A percentile compares a stretch with the other conserved stretches of the same genome.
phyloP scores from a whole-genome alignment of 2,888 invertebrate genomes.

The Acleris cristana region DNA sequence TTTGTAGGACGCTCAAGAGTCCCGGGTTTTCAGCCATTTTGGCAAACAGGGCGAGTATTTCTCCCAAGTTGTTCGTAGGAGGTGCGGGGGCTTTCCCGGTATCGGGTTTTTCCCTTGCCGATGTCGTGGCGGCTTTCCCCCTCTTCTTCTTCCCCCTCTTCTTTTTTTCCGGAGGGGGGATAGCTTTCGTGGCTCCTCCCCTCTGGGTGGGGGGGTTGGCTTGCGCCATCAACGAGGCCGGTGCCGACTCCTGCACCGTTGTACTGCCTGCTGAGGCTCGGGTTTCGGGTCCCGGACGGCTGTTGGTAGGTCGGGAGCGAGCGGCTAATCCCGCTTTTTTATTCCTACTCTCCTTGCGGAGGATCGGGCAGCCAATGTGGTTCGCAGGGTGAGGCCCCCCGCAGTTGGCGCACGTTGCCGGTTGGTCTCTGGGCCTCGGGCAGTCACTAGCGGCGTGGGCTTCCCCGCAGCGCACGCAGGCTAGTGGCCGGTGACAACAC shows the following conservation, averaged over 20 bases:
- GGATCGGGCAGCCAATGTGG: neutral
- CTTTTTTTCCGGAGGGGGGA: neutral
- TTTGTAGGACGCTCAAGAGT: neutral
- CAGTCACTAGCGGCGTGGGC: neutral
- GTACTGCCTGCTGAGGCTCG: neutral
- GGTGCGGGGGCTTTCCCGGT: too few species aligned
- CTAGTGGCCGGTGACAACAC: constrained; percentile 2
- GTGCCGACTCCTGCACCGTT: constrained; percentile 8
- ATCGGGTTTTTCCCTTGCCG: too few species aligned
- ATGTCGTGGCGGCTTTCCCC: too few species aligned
- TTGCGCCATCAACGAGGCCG: too few species aligned
- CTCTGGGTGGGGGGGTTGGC: too few species aligned
- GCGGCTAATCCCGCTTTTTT: neutral
- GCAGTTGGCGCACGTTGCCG: neutral
- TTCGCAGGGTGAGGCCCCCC: neutral
- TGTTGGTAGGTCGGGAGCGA: neutral
- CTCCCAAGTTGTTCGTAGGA: too few species aligned
- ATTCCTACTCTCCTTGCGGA: neutral
- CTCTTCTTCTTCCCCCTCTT: too few species aligned
- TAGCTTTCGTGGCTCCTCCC: neutral
- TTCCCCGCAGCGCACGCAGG: too few species aligned
- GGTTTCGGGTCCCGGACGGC: neutral
- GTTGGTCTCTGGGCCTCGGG: accelerated
- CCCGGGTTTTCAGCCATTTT: too few species aligned
- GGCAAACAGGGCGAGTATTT: too few species aligned